Percentiles rank a stretch among this genome's conserved stretches.
These are phyloP conservation scores for Gastracanthus pulcherrimus DNA, from an alignment of 2,888 invertebrate species.

Conservation along the genomic window DNA sequence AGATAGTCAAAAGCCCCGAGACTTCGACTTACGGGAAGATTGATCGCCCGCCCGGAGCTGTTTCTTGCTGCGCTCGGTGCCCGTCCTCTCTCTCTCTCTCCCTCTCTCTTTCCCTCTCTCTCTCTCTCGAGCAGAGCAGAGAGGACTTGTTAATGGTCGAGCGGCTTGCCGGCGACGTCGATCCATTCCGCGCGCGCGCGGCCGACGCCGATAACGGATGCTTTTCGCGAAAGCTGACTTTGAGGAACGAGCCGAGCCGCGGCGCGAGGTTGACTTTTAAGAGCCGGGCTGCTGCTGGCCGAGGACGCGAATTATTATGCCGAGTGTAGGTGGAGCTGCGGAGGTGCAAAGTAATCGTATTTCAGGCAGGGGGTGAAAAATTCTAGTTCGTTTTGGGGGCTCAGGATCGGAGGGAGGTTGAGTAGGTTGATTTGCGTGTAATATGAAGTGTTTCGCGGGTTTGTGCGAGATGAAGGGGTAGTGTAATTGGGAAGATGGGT, in stretches of 20 bases:
- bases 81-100: too few species aligned
- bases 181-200: constrained; percentile 55
- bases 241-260: constrained; percentile 56
- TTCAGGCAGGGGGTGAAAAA: too few species aligned
- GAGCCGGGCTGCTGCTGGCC: too few species aligned
- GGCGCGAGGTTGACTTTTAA: background rate
- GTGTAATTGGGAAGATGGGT: too few species aligned
- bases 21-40: constrained; percentile 69
- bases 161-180: constrained; percentile 66
- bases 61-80: constrained; percentile 49
- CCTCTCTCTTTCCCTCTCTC: too few species aligned
- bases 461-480: too few species aligned
- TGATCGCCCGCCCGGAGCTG: constrained; percentile 64
- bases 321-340: background rate
- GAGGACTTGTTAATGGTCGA: constrained; percentile 69
- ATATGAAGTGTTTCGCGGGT: too few species aligned
- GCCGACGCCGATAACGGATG: constrained; percentile 53
- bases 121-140: too few species aligned
- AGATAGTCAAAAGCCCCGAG: constrained; percentile 51
- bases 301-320: constrained; percentile 50
- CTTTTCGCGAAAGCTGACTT: constrained; percentile 57
- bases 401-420: too few species aligned
- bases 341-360: too few species aligned
- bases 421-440: too few species aligned
- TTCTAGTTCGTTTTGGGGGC: too few species aligned